Evolutionary conservation across 2,113 vertebrate species (phyloP).

Genomic region (Abramis brama): DNA sequence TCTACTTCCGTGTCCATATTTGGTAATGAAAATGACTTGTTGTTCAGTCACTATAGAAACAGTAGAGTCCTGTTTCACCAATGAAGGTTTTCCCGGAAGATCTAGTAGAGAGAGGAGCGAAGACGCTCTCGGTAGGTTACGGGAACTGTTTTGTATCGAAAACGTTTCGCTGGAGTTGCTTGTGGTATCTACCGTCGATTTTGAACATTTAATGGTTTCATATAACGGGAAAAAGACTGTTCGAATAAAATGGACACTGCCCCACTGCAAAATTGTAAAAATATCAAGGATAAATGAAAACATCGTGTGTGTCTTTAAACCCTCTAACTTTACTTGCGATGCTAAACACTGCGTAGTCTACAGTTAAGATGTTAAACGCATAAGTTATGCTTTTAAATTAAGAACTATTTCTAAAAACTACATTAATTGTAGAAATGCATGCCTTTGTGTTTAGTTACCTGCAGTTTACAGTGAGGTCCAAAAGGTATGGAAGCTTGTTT

Average conservation of each 20-base stretch:
- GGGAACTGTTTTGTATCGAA: not conserved
- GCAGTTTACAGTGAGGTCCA: not conserved
- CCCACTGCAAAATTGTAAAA: not conserved
- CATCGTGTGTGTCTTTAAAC: not conserved
- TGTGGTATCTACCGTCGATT: not conserved
- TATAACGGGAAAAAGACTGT: not conserved
- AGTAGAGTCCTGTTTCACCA: slow-evolving; percentile 55
- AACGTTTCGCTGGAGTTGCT: not conserved
- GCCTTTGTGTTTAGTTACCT: not conserved
- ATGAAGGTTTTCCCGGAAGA: slow-evolving; percentile 63
- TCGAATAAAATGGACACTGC: not conserved
- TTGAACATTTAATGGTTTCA: not conserved
- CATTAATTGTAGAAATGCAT: not conserved
- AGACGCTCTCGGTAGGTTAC: not conserved
- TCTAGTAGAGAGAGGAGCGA: slow-evolving; percentile 31
- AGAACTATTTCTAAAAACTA: not conserved
- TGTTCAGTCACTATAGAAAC: slow-evolving; percentile 76
- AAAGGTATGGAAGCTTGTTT: no score
- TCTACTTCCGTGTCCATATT: slow-evolving; percentile 73
- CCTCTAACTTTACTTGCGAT: not conserved
- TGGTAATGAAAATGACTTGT: slow-evolving; percentile 54
- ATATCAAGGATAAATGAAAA: not conserved
- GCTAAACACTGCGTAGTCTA: not conserved
- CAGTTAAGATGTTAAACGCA: not conserved
- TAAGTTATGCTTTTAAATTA: not conserved